Conservation (phyloP, 1,140 invertebrate species). For the Yoshiicerus persimilis region DNA sequence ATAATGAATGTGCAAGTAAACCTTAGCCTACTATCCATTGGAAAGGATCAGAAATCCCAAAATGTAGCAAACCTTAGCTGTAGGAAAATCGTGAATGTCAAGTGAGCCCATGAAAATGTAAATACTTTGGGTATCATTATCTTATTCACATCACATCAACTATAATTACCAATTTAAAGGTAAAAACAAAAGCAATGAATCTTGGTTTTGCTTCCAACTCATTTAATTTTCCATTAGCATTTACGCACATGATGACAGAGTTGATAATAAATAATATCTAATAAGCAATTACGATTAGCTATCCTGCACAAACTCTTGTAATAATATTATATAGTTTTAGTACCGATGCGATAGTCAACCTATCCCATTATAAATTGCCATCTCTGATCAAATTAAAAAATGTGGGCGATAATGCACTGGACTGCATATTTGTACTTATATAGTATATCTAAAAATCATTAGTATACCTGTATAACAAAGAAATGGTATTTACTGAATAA, state of each 20-base stretch:
- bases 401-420: not conserved
- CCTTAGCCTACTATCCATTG: not conserved
- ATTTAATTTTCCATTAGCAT: not conserved
- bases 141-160: not conserved
- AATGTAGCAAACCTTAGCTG: not conserved
- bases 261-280: not conserved
- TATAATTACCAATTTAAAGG: not conserved
- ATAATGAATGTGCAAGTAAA: conserved; percentile 2
- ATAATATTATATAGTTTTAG: not conserved
- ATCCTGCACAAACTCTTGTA: no score
- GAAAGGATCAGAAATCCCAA: not conserved
- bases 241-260: not conserved
- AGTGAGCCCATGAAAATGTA: not conserved
- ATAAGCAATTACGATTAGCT: not conserved
- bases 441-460: not conserved
- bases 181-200: not conserved
- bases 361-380: no score
- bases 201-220: not conserved
- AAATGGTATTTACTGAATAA: not conserved
- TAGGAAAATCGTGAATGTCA: not conserved
- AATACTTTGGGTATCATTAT: not conserved
- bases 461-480: no score
- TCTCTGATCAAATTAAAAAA: not conserved
- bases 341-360: no score
- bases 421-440: not conserved